These are phyloP conservation scores for Eriocheir sinensis DNA, from an alignment of 1,140 invertebrate species.

Conservation along the genomic window DNA sequence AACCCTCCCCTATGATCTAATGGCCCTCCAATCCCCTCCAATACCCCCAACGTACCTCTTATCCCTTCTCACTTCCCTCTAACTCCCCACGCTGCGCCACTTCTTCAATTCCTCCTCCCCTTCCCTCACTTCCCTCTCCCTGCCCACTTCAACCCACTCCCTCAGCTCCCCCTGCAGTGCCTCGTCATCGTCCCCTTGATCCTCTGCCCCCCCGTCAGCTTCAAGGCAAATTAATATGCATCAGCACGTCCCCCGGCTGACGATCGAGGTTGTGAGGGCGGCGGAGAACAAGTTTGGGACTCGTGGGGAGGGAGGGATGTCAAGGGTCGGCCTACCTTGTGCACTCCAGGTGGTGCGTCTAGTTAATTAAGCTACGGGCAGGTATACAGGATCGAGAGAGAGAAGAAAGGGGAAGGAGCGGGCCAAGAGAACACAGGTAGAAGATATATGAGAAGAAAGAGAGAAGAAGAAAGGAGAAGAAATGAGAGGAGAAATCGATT, in stretches of 20 bases:
- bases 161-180: too few species aligned
- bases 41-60: too few species aligned
- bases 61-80: too few species aligned
- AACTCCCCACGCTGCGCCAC: too few species aligned
- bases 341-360: not conserved
- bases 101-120: too few species aligned
- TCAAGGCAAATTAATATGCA: not conserved
- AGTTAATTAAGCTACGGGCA: not conserved
- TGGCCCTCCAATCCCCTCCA: too few species aligned
- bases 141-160: not conserved
- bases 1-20: too few species aligned
- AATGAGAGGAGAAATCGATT: too few species aligned
- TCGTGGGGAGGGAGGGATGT: not conserved
- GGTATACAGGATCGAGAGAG: too few species aligned
- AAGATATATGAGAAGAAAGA: too few species aligned
- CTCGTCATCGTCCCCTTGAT: not conserved
- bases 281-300: not conserved
- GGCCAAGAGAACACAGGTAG: too few species aligned
- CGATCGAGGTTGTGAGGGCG: not conserved
- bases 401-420: not conserved
- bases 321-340: not conserved
- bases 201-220: not conserved
- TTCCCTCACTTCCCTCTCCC: too few species aligned
- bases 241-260: not conserved
- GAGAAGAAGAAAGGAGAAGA: not conserved